A percentile compares a stretch with the other conserved stretches of the same genome.
phyloP scores from a whole-genome alignment of 2,113 vertebrate species.

The Sylvia atricapilla region DNA sequence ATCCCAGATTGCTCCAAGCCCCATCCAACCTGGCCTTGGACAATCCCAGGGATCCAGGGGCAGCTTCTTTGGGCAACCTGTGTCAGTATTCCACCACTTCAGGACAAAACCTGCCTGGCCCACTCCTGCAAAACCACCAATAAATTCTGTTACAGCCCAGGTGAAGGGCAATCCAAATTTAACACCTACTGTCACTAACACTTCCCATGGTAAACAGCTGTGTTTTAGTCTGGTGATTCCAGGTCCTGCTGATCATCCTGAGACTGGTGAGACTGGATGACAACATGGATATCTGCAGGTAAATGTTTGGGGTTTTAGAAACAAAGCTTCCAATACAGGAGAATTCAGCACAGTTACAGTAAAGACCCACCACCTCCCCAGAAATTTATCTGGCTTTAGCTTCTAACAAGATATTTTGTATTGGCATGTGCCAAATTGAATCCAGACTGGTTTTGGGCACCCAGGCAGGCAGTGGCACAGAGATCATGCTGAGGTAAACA shows the following conservation, averaged over 20 bases:
- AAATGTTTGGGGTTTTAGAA: background rate
- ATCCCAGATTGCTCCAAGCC: fast-evolving
- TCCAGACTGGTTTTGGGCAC: background rate
- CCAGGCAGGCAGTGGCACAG: background rate
- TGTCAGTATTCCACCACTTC: too few relatives aligned
- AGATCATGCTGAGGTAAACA: fast-evolving
- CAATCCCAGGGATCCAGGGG: background rate
- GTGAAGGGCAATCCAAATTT: background rate
- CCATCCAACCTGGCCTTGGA: fast-evolving
- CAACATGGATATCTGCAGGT: fast-evolving
- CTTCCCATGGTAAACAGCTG: background rate
- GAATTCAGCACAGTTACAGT: background rate
- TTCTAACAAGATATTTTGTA: background rate
- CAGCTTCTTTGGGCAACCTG: background rate
- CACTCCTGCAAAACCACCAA: fast-evolving
- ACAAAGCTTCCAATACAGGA: background rate
- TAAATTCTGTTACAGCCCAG: background rate
- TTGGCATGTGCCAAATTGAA: background rate
- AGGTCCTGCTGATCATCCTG: background rate
- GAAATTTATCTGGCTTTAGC: background rate
- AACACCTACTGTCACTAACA: fast-evolving
- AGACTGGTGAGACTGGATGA: too few relatives aligned
- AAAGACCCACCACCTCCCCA: background rate
- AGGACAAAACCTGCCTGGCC: too few relatives aligned
- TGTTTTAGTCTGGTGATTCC: background rate